Conservation (phyloP, 23 tunicate species). For the Clavelina lepadiformis region DNA sequence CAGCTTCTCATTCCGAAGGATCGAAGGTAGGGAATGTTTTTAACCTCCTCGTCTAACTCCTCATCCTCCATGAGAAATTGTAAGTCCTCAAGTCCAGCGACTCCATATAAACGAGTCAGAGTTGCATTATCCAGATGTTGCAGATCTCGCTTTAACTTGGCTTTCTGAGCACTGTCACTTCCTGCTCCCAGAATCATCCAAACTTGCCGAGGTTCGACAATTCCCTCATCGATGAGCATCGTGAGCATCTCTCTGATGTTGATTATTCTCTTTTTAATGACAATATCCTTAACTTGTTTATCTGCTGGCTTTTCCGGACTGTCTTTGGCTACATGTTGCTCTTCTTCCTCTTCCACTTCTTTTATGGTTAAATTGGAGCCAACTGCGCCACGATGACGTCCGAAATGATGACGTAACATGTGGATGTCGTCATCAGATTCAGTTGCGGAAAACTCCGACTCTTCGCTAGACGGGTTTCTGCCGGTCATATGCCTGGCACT, state of each 20-base stretch:
- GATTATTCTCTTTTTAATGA: background rate
- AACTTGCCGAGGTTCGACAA: slow-evolving; percentile 33
- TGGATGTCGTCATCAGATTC: slow-evolving; percentile 37
- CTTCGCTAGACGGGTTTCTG: slow-evolving; percentile 22
- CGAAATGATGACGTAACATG: slow-evolving; percentile 23
- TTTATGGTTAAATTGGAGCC: slow-evolving; percentile 4
- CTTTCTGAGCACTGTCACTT: slow-evolving; percentile 19
- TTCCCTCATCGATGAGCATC: slow-evolving; percentile 16
- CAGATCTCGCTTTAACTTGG: slow-evolving; percentile 11
- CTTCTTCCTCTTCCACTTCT: slow-evolving; percentile 9
- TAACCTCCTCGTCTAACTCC: background rate
- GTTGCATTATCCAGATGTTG: background rate
- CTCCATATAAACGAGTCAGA: background rate
- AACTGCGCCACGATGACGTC: slow-evolving; percentile 14
- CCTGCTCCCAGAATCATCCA: slow-evolving; percentile 39
- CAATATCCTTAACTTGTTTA: too few relatives aligned
- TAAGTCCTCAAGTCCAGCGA: background rate
- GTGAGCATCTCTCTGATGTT: background rate
- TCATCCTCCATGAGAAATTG: background rate
- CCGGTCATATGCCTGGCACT: slow-evolving; percentile 1
- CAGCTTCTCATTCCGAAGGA: background rate
- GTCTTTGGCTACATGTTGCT: background rate
- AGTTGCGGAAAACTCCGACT: slow-evolving; percentile 19
- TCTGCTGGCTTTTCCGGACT: too few relatives aligned
- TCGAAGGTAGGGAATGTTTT: background rate